These are phyloP conservation scores for Rutpela maculata DNA, from an alignment of 2,888 invertebrate genomes.

Conservation along the genomic window DNA sequence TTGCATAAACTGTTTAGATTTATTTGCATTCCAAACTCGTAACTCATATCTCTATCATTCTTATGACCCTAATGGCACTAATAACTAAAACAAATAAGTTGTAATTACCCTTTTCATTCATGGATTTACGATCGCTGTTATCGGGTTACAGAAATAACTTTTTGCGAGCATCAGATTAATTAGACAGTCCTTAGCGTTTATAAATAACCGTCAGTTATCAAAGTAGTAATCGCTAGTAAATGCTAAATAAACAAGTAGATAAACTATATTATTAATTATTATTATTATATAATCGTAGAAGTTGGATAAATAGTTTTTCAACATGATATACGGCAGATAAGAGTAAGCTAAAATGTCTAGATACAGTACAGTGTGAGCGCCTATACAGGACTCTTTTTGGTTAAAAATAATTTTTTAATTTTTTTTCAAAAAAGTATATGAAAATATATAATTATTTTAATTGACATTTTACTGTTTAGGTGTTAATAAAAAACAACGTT, in stretches of 20 bases:
- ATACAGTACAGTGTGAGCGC: too few relatives aligned
- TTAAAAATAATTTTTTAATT: too few relatives aligned
- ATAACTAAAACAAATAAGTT: constrained; percentile 22
- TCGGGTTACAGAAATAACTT: neutral
- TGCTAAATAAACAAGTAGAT: neutral
- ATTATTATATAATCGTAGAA: neutral
- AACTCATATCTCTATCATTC: constrained; percentile 20
- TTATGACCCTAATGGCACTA: neutral
- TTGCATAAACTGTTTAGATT: constrained; percentile 9
- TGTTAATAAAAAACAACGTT: too few relatives aligned
- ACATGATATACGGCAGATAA: too few relatives aligned
- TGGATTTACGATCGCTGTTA: neutral
- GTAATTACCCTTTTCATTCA: constrained; percentile 15
- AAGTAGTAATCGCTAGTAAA: neutral
- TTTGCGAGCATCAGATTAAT: neutral
- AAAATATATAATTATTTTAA: too few relatives aligned
- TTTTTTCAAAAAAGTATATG: too few relatives aligned
- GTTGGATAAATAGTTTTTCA: neutral
- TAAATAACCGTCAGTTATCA: neutral
- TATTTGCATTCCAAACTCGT: constrained; percentile 12
- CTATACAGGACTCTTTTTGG: too few relatives aligned
- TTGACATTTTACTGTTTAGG: too few relatives aligned
- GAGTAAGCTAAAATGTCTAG: too few relatives aligned
- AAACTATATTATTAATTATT: neutral
- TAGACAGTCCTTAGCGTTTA: neutral